Evolutionary conservation across 2,113 vertebrate species (phyloP), one percentile per base, ranked within the genome.

Genomic region (Anthoscopus minutus): DNA sequence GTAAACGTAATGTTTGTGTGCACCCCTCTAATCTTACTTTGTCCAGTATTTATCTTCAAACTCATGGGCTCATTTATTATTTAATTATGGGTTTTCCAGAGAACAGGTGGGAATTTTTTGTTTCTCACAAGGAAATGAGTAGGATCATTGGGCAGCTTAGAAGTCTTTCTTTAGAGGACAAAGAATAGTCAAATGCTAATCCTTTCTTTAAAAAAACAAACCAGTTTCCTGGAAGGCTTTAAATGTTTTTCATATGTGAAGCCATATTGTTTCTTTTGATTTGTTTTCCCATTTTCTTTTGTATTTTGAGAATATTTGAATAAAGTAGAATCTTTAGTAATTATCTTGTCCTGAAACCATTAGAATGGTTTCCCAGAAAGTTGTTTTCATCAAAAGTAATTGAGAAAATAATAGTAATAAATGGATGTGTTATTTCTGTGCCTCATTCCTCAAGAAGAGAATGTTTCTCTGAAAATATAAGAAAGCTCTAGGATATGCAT

Each of bases 91-190:
- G 44, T 56, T 31, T 96, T 96, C 89, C 96, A 78, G 79, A 86
- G 85, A 95, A 93, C 19, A 83, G 47, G 67, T 67, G 79, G 92
- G 92, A 86, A 25, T 80, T 95, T 69, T 79, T 80, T 89, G 28
- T 86, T 91, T 83, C 44, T 74, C 44, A 51, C 44, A 40, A 85
- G 94, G 89, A 89, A 95, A 64, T 91, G 81, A 94, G 92, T 89
- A 40, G 83, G 73, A 69, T 33, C 22, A 0, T 42, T 85, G 35
- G 35, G 23, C 45, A 44, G 66, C 31, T 94, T 69, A 70, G 51
- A 50, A 47, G 35, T 13, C 23, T 94, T 70, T 89, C 37, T 85
- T 61, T 30, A 72, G 30, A 69, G 67, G 23, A 4, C 45, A 69
- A 85, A 94, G 87, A 89, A 38, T 74, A 81, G n/a, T 56, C n/a